Conservation (phyloP, 1,140 invertebrate species). For the Rhyzopertha dominica region DNA sequence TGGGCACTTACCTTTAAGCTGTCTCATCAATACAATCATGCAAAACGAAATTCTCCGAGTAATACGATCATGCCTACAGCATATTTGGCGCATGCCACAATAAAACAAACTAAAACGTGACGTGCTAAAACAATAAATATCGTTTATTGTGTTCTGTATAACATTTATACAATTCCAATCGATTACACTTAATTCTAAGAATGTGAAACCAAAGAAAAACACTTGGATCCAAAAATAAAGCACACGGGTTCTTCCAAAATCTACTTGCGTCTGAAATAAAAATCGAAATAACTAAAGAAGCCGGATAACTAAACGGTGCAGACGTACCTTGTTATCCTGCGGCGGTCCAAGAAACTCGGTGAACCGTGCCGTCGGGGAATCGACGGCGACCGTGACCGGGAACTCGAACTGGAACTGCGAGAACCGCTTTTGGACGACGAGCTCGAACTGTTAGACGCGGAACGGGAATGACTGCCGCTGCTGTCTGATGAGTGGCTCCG, state of each 20-base stretch:
- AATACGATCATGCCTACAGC: conserved; percentile 38
- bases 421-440: conserved; percentile 48
- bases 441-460: conserved; percentile 48
- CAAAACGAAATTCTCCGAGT: too few relatives aligned
- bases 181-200: too few relatives aligned
- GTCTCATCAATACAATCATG: too few relatives aligned
- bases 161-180: too few relatives aligned
- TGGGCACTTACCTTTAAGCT: too few relatives aligned
- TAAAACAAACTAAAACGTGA: conserved; percentile 3
- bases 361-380: conserved; percentile 83
- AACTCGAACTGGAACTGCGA: conserved; percentile 40
- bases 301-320: conserved; percentile 7
- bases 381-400: conserved; percentile 71
- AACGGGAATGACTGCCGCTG: conserved; percentile 33
- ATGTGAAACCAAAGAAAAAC: too few relatives aligned
- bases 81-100: conserved; percentile 46
- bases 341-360: conserved; percentile 82
- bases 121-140: conserved; percentile 7
- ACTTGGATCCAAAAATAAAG: too few relatives aligned
- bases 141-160: not conserved
- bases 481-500: conserved; percentile 47
- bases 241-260: not conserved
- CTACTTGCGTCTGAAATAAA: conserved; percentile 5
- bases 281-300: conserved; percentile 12
- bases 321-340: conserved; percentile 83